Evolutionary conservation across 1,140 invertebrate species (phyloP), one percentile per base, ranked within the genome.

Genomic region (Saccostrea echinata): DNA sequence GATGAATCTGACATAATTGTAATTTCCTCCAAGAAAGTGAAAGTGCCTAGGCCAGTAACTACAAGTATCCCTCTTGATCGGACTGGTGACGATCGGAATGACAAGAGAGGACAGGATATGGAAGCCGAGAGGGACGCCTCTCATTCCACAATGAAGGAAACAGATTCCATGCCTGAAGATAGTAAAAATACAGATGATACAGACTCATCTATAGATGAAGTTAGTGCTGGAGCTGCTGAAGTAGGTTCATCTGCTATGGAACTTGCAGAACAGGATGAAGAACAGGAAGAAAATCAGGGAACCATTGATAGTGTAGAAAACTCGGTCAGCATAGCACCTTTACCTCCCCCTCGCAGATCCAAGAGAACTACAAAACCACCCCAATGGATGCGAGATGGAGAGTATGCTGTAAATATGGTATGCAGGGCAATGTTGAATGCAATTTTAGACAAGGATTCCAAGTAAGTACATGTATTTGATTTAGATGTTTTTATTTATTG

Each of bases 1-100:
- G 82, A 84, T 84, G 35, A 84, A 12, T 53, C 82, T 21, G 82
- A 51, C 24, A 11, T 81, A 33, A 1, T 64, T n/a, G n/a, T n/a
- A 8, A 52, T 64, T 21, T 64, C 61, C 16, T n/a, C 61, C 18
- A 64, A 64, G 61, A 81, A 81, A 52, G 52, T 52, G 4, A n/a
- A n/a, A 35, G 43, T 81, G 76, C 30, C 76, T 81, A 81, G 76
- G 76, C 76, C 52, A 52, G 12, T 52, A 12, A 52, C n/a, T n/a
- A n/a, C 30, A 81, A 4, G 76, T 0, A 16, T 12, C 35, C 16
- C 76, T 81, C 35, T 35, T 81, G 30, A 81, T 51, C 76, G 33
- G 30, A 35, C 30, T 81, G 76, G 76, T 81, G 35, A 33, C 35
- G 30, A 33, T 33, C 8, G 33, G 76, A 33, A 81, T 81, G 30